Base-by-base conservation (phyloP, 2,797 vertebrate genomes). In the Sandelia bainsii region DNA sequence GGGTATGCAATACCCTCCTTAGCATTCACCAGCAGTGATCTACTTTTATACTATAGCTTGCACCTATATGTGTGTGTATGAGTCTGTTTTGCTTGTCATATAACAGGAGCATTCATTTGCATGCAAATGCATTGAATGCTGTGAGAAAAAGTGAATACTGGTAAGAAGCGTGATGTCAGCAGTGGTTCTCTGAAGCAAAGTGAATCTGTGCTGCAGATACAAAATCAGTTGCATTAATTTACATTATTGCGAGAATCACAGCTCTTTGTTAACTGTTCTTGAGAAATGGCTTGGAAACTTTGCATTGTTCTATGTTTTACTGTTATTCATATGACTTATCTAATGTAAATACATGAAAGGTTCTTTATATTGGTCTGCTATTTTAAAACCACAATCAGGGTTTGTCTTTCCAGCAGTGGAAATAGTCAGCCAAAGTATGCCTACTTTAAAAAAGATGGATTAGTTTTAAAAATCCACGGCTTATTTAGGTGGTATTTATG, bases 311-410 rank as follows among this genome's bases (percentile, higher is more conserved):
- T 40, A 78, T 86, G 77, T 89, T 89, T 82, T 70, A 62, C 76
- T 86, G 70, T 59, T 78, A 87, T 84, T 84, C 75, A 54, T 51
- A 56, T 32, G 58, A 37, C 82, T 89, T 89, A 92, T 93, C 90
- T 87, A 79, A 79, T 86, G 86, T 86, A 87, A 92, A 92, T 88
- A 91, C 56, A 87, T 81, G 60, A 79, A 74, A 74, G 67, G 75
- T 69, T 76, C 51, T 85, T 77, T 80, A 79, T 89, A 84, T 81
- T 64, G n/a, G 54, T 22, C 51, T 52, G 63, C 60, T 81, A 62
- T 87, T 83, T 86, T 56, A 75, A 89, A 81, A 61, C 49, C 45
- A 64, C 45, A 77, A 62, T 71, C 63, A 82, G 37, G 40, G 61
- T 81, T 86, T 82, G 72, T 81, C 72, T 81, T 82, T 74, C 66